A percentile compares a stretch with the other conserved stretches of the same genome.
These are phyloP conservation scores for Lydus trimaculatus DNA, from an alignment of 2,888 invertebrate species.

Conservation along the genomic window DNA sequence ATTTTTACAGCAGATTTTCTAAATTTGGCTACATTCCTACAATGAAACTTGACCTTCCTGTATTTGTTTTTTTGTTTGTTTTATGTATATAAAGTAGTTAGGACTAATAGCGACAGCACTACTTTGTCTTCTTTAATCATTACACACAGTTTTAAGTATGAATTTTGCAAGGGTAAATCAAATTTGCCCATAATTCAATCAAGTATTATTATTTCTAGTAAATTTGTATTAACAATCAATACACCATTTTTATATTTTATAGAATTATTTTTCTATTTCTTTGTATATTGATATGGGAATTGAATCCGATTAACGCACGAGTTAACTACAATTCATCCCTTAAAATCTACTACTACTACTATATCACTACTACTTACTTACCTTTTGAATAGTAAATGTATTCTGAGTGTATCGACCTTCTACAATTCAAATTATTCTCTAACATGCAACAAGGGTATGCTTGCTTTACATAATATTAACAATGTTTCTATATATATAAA, in stretches of 20 bases:
- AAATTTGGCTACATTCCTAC: neutral
- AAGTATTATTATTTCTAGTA: no score
- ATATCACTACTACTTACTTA: constrained; percentile 9
- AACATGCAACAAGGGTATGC: constrained; percentile 30
- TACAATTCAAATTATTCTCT: constrained; percentile 10
- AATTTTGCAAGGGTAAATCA: no score
- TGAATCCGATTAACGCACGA: neutral
- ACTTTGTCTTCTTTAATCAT: constrained; percentile 36
- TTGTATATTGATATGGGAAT: neutral
- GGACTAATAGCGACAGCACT: constrained; percentile 17
- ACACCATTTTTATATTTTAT: no score
- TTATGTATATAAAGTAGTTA: neutral
- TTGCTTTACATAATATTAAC: neutral
- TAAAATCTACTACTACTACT: neutral
- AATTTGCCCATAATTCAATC: no score
- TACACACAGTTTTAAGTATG: neutral
- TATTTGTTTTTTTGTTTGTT: neutral
- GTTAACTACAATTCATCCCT: neutral
- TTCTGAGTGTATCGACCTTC: constrained; percentile 28
- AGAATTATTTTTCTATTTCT: neutral
- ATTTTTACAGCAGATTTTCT: neutral
- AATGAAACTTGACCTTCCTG: neutral
- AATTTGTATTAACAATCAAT: no score
- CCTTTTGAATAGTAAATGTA: constrained; percentile 18
- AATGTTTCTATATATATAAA: neutral